Evolutionary conservation across 1,140 invertebrate species (phyloP), one percentile per base, ranked within the genome.

Genomic region (Anadara kagoshimensis): DNA sequence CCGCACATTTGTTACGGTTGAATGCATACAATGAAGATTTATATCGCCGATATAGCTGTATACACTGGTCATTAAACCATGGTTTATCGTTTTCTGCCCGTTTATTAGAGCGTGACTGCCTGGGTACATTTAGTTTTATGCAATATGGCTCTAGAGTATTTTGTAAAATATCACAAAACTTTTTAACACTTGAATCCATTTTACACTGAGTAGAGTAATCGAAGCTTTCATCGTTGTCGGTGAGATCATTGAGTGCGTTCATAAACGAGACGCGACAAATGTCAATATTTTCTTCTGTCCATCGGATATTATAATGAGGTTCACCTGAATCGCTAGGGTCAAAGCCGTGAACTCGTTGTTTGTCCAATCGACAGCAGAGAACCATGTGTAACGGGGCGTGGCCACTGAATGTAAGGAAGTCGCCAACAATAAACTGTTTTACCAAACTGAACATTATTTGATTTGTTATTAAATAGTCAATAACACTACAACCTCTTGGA

Each of bases 391-490:
- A 59, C 11, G 57, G 57, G 24, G 67, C 67, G 29, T 68, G 66
- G 29, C 57, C 53, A 56, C 44, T 51, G 43, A 22, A 68, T n/a
- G 64, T 68, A n/a, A 26, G 56, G 44, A 68, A 68, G 24, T 54
- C 44, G 29, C 65, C 18, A 26, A 44, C 47, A 20, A 68, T 68
- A 58, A 68, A 68, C 14, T 58, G 41, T 44, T 36, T 41, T 24
- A 57, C 29, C n/a, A 56, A 26, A 2, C 43, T 12, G 47, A 68
- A 68, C 16, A 54, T 56, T 24, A 14, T 12, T 24, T 53, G 18
- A 24, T 22, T 68, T 56, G 65, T 36, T 44, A 68, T 16, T 18
- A 68, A 14, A 68, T 68, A 68, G 54, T 68, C 65, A 56, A 68
- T 57, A 12, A 68, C 65, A 51, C 65, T 68, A 20, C 49, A 54